Conservation (phyloP, 2,797 vertebrate genomes). For the Presbytis comata region DNA sequence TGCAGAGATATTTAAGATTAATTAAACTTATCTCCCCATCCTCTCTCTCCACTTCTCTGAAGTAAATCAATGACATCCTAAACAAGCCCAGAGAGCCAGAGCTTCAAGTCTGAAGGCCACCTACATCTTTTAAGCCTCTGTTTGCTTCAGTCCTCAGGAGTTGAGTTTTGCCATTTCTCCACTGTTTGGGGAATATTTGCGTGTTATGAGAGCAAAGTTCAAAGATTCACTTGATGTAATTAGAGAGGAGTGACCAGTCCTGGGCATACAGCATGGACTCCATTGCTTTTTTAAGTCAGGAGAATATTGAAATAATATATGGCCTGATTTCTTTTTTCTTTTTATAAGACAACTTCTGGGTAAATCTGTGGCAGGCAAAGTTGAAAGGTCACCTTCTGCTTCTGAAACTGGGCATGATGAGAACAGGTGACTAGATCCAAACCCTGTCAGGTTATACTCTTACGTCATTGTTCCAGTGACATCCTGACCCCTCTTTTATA, state of each 20-base stretch:
- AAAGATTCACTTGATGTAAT: slow-evolving; percentile 45
- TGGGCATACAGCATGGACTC: neutral
- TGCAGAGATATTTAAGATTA: slow-evolving; percentile 86
- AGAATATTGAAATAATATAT: neutral
- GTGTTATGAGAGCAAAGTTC: slow-evolving; percentile 48
- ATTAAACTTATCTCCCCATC: slow-evolving; percentile 82
- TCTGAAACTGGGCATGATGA: slow-evolving; percentile 8
- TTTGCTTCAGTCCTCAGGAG: neutral
- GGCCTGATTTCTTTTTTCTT: slow-evolving; percentile 37
- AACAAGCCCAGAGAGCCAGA: slow-evolving; percentile 24
- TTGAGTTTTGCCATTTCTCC: neutral
- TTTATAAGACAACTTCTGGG: slow-evolving; percentile 44
- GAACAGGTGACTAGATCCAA: slow-evolving; percentile 45
- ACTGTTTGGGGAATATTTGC: neutral
- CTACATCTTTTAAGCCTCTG: slow-evolving; percentile 14
- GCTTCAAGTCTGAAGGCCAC: slow-evolving; percentile 42
- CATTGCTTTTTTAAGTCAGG: slow-evolving; percentile 8
- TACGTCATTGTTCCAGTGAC: neutral
- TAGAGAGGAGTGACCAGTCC: slow-evolving; percentile 59
- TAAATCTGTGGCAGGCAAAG: slow-evolving; percentile 61
- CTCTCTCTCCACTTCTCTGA: slow-evolving; percentile 36
- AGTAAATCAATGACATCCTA: slow-evolving; percentile 46
- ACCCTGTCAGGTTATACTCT: neutral
- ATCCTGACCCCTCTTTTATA: neutral
- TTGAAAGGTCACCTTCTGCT: slow-evolving; percentile 58